Conservation (phyloP, 2,797 vertebrate genomes). For the Trachurus trachurus region DNA sequence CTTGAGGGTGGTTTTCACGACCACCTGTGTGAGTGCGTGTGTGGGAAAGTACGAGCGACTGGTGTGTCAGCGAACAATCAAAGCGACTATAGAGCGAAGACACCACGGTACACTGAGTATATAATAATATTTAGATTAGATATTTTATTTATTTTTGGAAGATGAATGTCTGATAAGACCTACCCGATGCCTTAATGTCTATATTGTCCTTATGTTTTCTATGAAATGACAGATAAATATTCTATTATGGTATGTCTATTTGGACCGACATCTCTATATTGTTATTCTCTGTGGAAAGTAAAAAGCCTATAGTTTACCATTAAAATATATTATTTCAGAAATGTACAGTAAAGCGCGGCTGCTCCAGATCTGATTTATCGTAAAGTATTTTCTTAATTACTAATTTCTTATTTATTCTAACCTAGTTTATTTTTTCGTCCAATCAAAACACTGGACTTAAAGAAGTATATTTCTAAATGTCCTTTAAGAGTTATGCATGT, state of each 20-base stretch:
- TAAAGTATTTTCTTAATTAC: conserved; percentile 82
- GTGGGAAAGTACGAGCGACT: conserved; percentile 42
- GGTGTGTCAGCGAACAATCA: conserved; percentile 53
- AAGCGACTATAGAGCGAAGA: conserved; percentile 52
- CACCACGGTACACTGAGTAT: conserved; percentile 72
- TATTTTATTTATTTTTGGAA: conserved; percentile 83
- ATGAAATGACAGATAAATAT: conserved; percentile 77
- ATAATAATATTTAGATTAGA: conserved; percentile 74
- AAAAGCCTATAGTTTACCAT: conserved; percentile 69
- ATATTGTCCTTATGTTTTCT: conserved; percentile 81
- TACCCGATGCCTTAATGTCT: conserved; percentile 87
- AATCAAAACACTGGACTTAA: conserved; percentile 60
- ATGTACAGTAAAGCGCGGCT: conserved; percentile 70
- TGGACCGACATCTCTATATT: conserved; percentile 81
- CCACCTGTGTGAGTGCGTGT: conserved; percentile 42
- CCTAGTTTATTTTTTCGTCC: conserved; percentile 73
- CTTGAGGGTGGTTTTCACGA: conserved; percentile 54
- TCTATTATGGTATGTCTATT: conserved; percentile 72
- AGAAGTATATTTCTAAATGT: conserved; percentile 76
- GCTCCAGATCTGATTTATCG: conserved; percentile 75
- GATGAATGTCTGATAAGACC: conserved; percentile 82
- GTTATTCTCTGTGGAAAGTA: conserved; percentile 71
- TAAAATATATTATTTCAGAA: conserved; percentile 69
- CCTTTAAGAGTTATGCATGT: conserved; percentile 66
- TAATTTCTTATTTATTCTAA: conserved; percentile 82